A percentile compares a stretch with the other conserved stretches of the same genome.
phyloP scores from a whole-genome alignment of 2,797 vertebrate species.

The Echiichthys vipera region DNA sequence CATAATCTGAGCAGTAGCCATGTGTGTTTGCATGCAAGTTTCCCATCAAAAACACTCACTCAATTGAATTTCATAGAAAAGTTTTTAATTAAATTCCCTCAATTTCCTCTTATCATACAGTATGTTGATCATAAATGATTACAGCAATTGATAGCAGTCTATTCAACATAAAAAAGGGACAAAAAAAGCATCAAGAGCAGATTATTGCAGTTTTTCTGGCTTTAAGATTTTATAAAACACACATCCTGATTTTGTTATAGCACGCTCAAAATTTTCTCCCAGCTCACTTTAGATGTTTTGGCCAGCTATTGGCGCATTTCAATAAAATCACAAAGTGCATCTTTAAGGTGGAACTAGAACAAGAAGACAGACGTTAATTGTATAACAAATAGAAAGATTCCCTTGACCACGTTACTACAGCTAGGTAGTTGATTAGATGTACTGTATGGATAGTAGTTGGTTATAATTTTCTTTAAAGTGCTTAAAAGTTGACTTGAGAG shows the following conservation, averaged over 20 bases:
- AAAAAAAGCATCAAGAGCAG: conserved; percentile 25
- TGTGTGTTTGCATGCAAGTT: not conserved
- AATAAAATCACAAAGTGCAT: conserved; percentile 11
- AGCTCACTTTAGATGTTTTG: not conserved
- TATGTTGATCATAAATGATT: conserved; percentile 51
- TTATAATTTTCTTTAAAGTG: conserved; percentile 67
- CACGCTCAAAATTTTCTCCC: not conserved
- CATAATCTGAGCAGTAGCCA: not conserved
- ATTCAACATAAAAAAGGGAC: conserved; percentile 56
- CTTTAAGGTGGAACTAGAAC: conserved; percentile 7
- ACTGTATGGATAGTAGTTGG: conserved; percentile 18
- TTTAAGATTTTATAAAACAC: conserved; percentile 25
- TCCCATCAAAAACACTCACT: conserved; percentile 30
- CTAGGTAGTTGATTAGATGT: conserved; percentile 16
- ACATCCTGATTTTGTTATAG: conserved; percentile 16
- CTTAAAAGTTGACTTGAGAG: conserved; percentile 55
- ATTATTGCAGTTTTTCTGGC: conserved; percentile 23
- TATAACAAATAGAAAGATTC: conserved; percentile 13
- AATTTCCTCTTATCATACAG: conserved; percentile 60
- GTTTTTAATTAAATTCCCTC: conserved; percentile 70
- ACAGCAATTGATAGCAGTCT: conserved; percentile 37
- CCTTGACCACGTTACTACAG: conserved; percentile 18
- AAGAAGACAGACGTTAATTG: conserved; percentile 16
- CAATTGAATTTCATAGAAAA: conserved; percentile 62
- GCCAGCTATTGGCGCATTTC: not conserved